phyloP scores from a whole-genome alignment of 2,797 vertebrate species.

The Acanthurus leucopareius region DNA sequence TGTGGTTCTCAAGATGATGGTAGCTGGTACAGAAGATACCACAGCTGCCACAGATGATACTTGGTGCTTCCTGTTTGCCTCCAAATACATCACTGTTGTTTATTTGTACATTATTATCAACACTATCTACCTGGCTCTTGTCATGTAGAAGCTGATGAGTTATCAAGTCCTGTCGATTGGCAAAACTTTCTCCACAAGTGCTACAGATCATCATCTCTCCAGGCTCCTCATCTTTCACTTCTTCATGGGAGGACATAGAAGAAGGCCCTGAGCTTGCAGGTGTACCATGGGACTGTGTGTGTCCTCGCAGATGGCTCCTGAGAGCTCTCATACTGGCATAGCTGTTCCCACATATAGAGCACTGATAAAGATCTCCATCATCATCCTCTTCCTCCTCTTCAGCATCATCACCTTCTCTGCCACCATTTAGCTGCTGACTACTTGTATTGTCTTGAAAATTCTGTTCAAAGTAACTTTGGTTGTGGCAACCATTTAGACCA shows the following conservation, averaged over 20 bases:
- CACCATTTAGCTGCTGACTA: constrained; percentile 55
- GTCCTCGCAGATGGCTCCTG: constrained; percentile 89
- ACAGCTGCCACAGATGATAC: constrained; percentile 85
- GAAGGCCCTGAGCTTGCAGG: constrained; percentile 79
- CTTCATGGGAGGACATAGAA: constrained; percentile 79
- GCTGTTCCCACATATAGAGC: constrained; percentile 93
- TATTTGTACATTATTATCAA: constrained; percentile 23
- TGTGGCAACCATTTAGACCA: constrained; percentile 61
- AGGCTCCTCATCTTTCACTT: constrained; percentile 78
- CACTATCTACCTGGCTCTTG: constrained; percentile 42
- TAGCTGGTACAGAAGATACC: constrained; percentile 82
- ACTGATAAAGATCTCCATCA: constrained; percentile 89
- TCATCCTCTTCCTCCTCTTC: constrained; percentile 77
- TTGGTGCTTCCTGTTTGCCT: constrained; percentile 76
- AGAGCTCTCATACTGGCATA: constrained; percentile 90
- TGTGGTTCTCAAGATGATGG: constrained; percentile 81
- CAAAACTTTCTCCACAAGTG: constrained; percentile 92
- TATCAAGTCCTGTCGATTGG: constrained; percentile 86
- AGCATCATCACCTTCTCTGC: constrained; percentile 40
- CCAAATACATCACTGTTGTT: constrained; percentile 10
- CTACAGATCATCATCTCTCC: constrained; percentile 90
- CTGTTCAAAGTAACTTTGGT: constrained; percentile 74
- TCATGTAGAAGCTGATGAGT: constrained; percentile 85
- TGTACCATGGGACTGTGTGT: constrained; percentile 83
- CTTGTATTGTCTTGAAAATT: constrained; percentile 70